Evolutionary conservation across 2,888 invertebrate genomes (phyloP), one percentile per base, ranked within the genome.

Genomic region (Thymelicus lineola): DNA sequence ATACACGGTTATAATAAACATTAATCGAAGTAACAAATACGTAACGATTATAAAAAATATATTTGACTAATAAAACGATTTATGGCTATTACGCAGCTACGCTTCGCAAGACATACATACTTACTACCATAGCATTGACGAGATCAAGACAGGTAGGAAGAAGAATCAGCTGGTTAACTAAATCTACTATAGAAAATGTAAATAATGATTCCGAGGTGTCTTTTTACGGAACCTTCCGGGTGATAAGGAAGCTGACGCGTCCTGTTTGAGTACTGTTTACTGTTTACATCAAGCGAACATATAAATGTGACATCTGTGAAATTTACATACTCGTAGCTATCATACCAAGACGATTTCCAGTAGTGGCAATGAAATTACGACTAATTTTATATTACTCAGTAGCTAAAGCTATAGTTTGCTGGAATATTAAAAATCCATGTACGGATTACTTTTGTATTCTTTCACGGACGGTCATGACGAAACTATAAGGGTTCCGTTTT

Each of bases 241-340:
- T 81, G 85, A 88, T 86, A 87, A 88, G 89, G 89, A 89, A 89
- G 86, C 81, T 74, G 28, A 55, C 55, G 45, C 60, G 70, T 62
- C 48, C 57, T 71, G 65, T 70, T 70, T 64, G 46, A 62, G 45
- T 48, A 20, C 38, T 60, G 53, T 55, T 68, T 68, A 62, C 60
- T 67, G 61, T 67, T 67, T 61, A 67, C 42, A 60, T 66, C 42
- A 60, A 38, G 36, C 17, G 20, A 42, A 12, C n/a, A 28, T 42
- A 66, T 38, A 15, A 28, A 66, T 57, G 36, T 65, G 55, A 46
- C 65, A 65, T 57, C 45, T 64, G 64, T 42, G 15, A 61, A 38
- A 53, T 42, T 20, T 50, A 46, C 81, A 79, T 82, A n/a, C n/a
- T n/a, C n/a, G n/a, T n/a, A 76, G 78, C 75, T 77, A 70, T 50